Evolutionary conservation across 2,797 vertebrate species (phyloP), one percentile per base, ranked within the genome.

Genomic region (Lateolabrax maculatus): DNA sequence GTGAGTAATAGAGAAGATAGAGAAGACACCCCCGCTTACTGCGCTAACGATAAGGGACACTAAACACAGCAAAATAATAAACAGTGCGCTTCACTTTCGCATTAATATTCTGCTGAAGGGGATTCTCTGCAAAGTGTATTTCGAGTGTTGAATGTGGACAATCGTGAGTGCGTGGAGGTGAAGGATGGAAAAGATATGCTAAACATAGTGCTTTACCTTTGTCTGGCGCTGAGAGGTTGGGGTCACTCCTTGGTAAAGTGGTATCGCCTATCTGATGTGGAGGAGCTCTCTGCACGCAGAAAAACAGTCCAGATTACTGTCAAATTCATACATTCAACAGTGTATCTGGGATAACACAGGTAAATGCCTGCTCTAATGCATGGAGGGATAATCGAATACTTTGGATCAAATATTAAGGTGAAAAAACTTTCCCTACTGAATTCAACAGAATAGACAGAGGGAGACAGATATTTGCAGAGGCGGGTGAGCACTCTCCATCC

Each of bases 221-320:
- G 72, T 99, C 98, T 43, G 98, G 95, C 12, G 94, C 92, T 0
- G 97, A 97, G 81, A 99, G 95, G 94, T 94, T 99, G 68, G 98
- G 97, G 90, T 99, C 98, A 83, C 97, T 99, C 87, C 97, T 94
- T 3, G 98, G 98, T 92, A 98, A 93, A 90, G 96, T 96, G 76
- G 94, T 87, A 1, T 99, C 97, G 53, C 97, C 97, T 88, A 97
- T 95, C 63, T 97, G 97, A 93, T 98, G 98, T 74, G 96, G 94
- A 83, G 97, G 87, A 80, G 96, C 95, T 92, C 97, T 97, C 98
- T 99, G 95, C 41, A 77, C 37, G 82, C 41, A 63, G 46, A 61
- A 63, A 85, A 68, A 52, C 11, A 11, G 43, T 19, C 23, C 52
- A 72, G 37, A 68, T 79, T 31, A 73, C 8, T 41, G 29, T 56